A percentile compares a stretch with the other conserved stretches of the same genome.
phyloP scores from a whole-genome alignment of 2,797 vertebrate genomes.

The Acipenser ruthenus region DNA sequence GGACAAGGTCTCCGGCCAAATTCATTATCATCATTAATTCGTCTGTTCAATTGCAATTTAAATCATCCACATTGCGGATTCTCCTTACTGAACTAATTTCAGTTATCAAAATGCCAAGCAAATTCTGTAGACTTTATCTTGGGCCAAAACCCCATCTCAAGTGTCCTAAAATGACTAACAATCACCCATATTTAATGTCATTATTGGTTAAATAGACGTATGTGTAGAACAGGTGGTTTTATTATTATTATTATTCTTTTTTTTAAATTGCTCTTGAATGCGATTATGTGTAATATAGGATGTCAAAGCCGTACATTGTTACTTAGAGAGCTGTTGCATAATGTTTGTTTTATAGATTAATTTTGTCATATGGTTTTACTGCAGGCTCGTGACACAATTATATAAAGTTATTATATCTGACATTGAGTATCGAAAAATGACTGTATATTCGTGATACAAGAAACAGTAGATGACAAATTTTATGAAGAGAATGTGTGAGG shows the following conservation, averaged over 20 bases:
- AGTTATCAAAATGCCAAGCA: constrained; percentile 41
- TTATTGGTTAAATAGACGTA: constrained; percentile 49
- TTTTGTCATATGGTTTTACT: constrained; percentile 55
- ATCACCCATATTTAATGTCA: constrained; percentile 33
- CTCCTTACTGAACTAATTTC: constrained; percentile 7
- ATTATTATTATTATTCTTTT: constrained; percentile 27
- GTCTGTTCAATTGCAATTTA: too few relatives aligned
- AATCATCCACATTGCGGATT: too few relatives aligned
- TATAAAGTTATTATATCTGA: constrained; percentile 46
- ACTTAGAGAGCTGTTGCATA: constrained; percentile 53
- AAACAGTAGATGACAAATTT: constrained; percentile 16
- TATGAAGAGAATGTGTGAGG: constrained; percentile 5
- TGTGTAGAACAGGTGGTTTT: constrained; percentile 54
- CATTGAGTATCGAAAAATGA: not conserved
- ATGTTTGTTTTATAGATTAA: constrained; percentile 62
- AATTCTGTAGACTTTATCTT: constrained; percentile 47
- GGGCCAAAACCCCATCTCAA: constrained; percentile 42
- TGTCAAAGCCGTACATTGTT: constrained; percentile 43
- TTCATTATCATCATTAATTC: too few relatives aligned
- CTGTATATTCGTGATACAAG: not conserved
- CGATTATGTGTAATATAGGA: constrained; percentile 61
- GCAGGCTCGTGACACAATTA: constrained; percentile 42
- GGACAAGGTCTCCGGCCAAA: too few relatives aligned
- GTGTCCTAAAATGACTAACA: constrained; percentile 53
- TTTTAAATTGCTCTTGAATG: constrained; percentile 48